Evolutionary conservation across 2,797 vertebrate genomes (phyloP).

Genomic region (Enteromius treurensis): DNA sequence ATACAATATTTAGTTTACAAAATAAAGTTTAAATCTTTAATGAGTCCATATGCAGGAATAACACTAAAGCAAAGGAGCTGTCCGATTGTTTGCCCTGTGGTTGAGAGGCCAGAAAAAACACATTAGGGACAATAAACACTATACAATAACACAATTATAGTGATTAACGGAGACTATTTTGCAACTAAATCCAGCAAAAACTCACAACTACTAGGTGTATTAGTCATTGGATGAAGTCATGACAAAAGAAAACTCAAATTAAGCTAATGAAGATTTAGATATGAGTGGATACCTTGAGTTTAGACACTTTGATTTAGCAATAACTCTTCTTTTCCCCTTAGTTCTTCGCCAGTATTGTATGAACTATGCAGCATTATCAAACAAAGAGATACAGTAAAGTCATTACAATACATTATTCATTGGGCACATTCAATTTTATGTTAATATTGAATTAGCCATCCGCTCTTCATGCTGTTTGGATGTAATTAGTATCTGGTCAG

Average conservation of each 20-base stretch:
- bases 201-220: neutral
- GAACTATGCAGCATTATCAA: constrained; percentile 75
- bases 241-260: neutral
- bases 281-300: constrained; percentile 71
- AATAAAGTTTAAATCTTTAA: neutral
- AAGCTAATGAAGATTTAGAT: neutral
- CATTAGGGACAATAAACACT: neutral
- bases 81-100: constrained; percentile 58
- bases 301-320: constrained; percentile 71
- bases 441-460: neutral
- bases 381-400: constrained; percentile 70
- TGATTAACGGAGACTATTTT: neutral
- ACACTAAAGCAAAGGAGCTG: constrained; percentile 49
- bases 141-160: constrained; percentile 1
- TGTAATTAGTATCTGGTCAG: constrained; percentile 4
- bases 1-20: neutral
- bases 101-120: constrained; percentile 48
- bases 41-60: constrained; percentile 44
- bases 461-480: constrained; percentile 16
- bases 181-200: constrained; percentile 30
- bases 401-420: constrained; percentile 58
- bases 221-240: constrained; percentile 20
- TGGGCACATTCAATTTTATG: constrained; percentile 1
- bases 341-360: constrained; percentile 76
- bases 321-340: constrained; percentile 66